Base-by-base conservation (phyloP, 2,888 invertebrate species). In the Neuroscelio doddi region DNA sequence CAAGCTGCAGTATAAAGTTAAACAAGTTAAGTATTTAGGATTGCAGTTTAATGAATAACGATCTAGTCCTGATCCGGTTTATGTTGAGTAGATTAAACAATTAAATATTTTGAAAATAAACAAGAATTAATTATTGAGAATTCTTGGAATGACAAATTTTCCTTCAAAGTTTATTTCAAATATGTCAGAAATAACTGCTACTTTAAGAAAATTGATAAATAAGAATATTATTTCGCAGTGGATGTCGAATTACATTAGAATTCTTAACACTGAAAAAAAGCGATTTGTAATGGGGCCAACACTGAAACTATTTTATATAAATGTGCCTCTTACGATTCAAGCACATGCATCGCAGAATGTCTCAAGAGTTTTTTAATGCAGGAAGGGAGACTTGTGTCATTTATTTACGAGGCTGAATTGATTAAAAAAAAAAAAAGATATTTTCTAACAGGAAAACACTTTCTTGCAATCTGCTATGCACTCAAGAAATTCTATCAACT, bases 401-500 rank as follows among this genome's bases (percentile, higher is more conserved):
- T 74, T 69, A 78, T 79, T n/a, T n/a, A n/a, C n/a, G n/a, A n/a
- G n/a, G 3, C 82, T 80, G 21, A 42, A 77, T 64, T 75, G 72
- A 75, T 65, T 8, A 30, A 57, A 26, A 68, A 73, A 26, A 79
- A 82, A 53, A 67, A 74, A 58, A 79, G 73, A 29, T 81, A 79
- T 68, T 71, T 80, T 2, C 81, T 85, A 70, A 81, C 85, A 4
- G 81, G 85, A 69, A 83, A 83, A 59, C 80, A 84, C 64, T 52
- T 79, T 1, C 64, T 83, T 39, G 80, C 80, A 17, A 75, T 80
- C 8, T 73, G 73, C 2, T 79, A 77, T 64, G 76, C 79, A 2
- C 73, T 72, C 32, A 64, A 74, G 52, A 79, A 79, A 63, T 83
- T 82, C 69, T 77, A 80, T 68, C 74, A 74, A 30, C 79, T 70